Percentiles rank a stretch among this genome's conserved stretches.
These are phyloP conservation scores for Gorsachius goisagi DNA, from an alignment of 2,113 vertebrate genomes.

Conservation along the genomic window DNA sequence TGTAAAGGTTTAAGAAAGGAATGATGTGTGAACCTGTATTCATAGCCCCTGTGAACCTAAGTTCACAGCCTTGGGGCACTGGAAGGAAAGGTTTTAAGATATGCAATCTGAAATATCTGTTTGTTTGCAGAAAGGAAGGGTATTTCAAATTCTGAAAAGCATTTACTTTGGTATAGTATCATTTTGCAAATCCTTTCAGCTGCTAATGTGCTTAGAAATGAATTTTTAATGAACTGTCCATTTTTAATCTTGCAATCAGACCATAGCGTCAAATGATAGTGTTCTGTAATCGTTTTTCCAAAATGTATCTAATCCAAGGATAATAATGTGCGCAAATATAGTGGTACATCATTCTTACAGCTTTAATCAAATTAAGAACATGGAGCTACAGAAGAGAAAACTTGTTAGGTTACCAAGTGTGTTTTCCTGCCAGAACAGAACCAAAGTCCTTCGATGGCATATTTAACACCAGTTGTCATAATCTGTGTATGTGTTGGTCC, in stretches of 20 bases:
- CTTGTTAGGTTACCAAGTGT: neutral
- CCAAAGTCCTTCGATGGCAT: neutral
- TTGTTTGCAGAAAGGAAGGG: neutral
- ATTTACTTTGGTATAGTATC: constrained; percentile 1
- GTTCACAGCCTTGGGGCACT: neutral
- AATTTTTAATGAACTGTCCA: constrained; percentile 24
- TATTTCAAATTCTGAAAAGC: constrained; percentile 25
- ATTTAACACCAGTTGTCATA: neutral
- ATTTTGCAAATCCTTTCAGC: constrained; percentile 22
- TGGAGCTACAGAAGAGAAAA: neutral
- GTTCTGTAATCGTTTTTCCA: neutral
- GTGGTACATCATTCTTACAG: neutral
- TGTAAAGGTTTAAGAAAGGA: constrained; percentile 7
- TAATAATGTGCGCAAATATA: neutral
- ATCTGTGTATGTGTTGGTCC: neutral
- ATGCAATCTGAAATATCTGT: neutral
- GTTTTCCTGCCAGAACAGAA: neutral
- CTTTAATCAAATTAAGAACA: neutral
- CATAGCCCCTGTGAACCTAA: neutral
- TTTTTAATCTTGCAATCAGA: constrained; percentile 19
- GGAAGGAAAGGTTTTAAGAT: neutral
- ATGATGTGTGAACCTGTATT: neutral
- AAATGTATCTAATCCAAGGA: neutral
- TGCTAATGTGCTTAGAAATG: constrained; percentile 26
- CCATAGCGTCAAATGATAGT: neutral